phyloP scores from a whole-genome alignment of 2,888 invertebrate species.

The Eutolmus rufibarbis region DNA sequence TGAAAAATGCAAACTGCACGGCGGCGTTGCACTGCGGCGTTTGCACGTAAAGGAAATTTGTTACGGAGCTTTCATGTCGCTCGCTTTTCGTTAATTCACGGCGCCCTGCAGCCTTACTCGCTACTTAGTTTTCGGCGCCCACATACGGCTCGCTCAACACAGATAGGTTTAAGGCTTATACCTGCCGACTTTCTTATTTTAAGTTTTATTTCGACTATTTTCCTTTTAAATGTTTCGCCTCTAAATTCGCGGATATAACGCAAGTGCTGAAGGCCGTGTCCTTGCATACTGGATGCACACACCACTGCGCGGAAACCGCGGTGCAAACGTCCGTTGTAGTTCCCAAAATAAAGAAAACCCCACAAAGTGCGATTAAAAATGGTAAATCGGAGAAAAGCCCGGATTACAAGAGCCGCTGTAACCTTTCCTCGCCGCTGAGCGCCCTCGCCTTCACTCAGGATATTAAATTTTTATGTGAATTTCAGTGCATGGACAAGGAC shows the following conservation, averaged over 20 bases:
- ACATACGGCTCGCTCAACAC: neutral
- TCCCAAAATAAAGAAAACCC: neutral
- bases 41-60: conserved; percentile 11
- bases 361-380: conserved; percentile 24
- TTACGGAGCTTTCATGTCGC: neutral
- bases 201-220: neutral
- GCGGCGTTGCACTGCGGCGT: neutral
- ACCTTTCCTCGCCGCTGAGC: neutral
- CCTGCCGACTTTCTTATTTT: neutral
- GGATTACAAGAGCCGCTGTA: neutral
- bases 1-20: neutral
- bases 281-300: neutral
- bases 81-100: neutral
- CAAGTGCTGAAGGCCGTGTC: neutral
- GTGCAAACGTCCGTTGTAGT: neutral
- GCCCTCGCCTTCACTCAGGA: neutral
- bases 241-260: neutral
- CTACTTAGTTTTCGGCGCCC: neutral
- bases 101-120: neutral
- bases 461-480: conserved; percentile 24
- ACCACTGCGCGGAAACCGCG: neutral
- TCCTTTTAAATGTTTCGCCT: neutral
- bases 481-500: conserved; percentile 6
- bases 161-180: neutral
- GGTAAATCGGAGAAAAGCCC: conserved; percentile 11